Evolutionary conservation across 2,888 invertebrate species (phyloP), one percentile per base, ranked within the genome.

Genomic region (Metopia argyrocephala): DNA sequence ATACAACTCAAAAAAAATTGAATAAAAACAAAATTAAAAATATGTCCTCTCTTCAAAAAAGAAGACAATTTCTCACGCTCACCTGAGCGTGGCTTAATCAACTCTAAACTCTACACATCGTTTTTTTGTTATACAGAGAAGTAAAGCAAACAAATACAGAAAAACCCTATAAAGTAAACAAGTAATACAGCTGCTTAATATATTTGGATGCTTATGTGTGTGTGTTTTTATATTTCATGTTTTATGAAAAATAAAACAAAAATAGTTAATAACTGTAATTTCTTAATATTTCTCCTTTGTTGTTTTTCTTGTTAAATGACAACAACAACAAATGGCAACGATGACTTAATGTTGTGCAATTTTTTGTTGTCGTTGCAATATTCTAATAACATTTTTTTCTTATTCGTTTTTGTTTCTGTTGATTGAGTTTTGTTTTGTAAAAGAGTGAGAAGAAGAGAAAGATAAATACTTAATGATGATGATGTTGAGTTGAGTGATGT

Each of bases 31-130:
- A 59, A 38, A 38, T 15, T 46, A 31, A n/a, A n/a, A n/a, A n/a
- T n/a, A n/a, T n/a, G n/a, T n/a, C n/a, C 50, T n/a, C 78, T 61
- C 31, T 45, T 54, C 2, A 2, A 12, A 5, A 6, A 56, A 23
- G 57, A 64, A 66, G 28, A 56, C 38, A 64, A 74, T 64, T 76
- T 73, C 74, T 70, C 78, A 74, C 78, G 64, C 76, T 81, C 81
- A 78, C 81, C 74, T 81, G 76, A 81, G 81, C 81, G 50, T 65
- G 61, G 81, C 69, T 78, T 81, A 74, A 46, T 65, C 18, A 68
- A 25, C 57, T 66, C 75, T 48, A 23, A 20, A 45, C 15, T 20
- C 46, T 59, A 6, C 52, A 28, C 1, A 38, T 27, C 25, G 25
- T n/a, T 38, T 12, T 21, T 7, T 5, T 61, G 9, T 45, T 25